These are phyloP conservation scores for Zaprionus tsacasi DNA, from an alignment of 1,140 invertebrate species.

Conservation along the genomic window DNA sequence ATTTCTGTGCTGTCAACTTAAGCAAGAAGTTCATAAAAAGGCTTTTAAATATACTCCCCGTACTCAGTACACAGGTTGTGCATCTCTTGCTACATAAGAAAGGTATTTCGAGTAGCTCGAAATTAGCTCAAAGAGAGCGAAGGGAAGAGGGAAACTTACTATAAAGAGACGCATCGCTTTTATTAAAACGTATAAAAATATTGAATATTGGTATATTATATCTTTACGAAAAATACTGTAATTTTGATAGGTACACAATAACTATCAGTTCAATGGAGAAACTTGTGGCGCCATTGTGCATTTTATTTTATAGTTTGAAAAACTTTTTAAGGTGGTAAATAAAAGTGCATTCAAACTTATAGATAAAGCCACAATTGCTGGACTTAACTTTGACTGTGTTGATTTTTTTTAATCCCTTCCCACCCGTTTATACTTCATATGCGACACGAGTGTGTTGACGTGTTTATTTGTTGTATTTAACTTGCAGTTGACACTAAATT, in stretches of 20 bases:
- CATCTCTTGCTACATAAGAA: neutral
- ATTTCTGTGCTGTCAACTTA: constrained; percentile 15
- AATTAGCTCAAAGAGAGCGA: neutral
- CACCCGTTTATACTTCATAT: neutral
- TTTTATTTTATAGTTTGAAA: neutral
- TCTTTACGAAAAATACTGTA: too few relatives aligned
- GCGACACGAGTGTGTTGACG: neutral
- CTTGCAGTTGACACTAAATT: constrained; percentile 10
- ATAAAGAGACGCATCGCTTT: neutral
- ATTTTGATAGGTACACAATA: too few relatives aligned
- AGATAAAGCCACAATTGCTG: neutral
- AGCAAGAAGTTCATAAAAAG: constrained; percentile 18
- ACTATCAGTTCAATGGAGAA: too few relatives aligned
- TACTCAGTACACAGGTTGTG: neutral
- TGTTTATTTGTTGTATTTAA: constrained; percentile 1
- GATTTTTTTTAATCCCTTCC: neutral
- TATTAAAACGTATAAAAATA: too few relatives aligned
- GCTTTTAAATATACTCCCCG: constrained; percentile 7
- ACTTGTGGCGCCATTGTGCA: too few relatives aligned
- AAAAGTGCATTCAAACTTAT: neutral
- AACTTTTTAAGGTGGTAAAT: neutral
- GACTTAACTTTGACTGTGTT: neutral
- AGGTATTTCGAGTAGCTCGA: neutral
- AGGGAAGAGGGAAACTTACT: neutral
- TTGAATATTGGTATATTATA: neutral